Percentiles rank a stretch among this genome's conserved stretches.
Evolutionary conservation across 2,113 vertebrate species (phyloP).

Genomic region (Neolamprologus brichardi): DNA sequence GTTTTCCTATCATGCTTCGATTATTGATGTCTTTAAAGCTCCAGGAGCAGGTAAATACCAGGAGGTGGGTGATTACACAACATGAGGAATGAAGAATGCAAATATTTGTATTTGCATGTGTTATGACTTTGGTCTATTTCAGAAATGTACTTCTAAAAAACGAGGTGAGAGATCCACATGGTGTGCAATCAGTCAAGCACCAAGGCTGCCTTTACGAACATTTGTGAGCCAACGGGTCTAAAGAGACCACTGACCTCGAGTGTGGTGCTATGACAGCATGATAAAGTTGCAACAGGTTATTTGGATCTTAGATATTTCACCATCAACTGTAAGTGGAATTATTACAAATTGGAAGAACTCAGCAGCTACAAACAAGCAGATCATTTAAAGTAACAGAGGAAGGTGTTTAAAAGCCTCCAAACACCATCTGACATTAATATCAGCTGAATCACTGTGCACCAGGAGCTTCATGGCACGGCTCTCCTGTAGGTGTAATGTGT

Average conservation of each 20-base stretch:
- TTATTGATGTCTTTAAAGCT: not conserved
- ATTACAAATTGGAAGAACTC: not conserved
- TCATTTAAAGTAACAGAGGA: not conserved
- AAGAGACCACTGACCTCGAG: not conserved
- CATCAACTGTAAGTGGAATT: not conserved
- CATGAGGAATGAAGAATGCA: not conserved
- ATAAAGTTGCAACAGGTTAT: not conserved
- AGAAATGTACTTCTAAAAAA: fast-evolving
- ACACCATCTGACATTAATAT: not conserved
- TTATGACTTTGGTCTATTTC: not conserved
- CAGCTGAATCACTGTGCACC: not conserved
- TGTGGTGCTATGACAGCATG: not conserved
- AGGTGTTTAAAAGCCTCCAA: not conserved
- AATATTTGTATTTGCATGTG: not conserved
- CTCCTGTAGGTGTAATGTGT: not conserved
- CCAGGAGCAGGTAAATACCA: not conserved
- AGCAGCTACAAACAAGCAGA: not conserved
- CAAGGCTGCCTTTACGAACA: fast-evolving
- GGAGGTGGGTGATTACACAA: fast-evolving
- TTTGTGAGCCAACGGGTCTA: fast-evolving
- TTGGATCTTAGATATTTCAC: fast-evolving
- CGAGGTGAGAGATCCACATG: not conserved
- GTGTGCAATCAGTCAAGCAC: not conserved
- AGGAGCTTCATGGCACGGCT: not conserved
- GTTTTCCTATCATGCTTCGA: not conserved